Percentiles rank a stretch among this genome's conserved stretches.
These are phyloP conservation scores for Andrena marginata DNA, from an alignment of 2,888 invertebrate genomes.

Conservation along the genomic window DNA sequence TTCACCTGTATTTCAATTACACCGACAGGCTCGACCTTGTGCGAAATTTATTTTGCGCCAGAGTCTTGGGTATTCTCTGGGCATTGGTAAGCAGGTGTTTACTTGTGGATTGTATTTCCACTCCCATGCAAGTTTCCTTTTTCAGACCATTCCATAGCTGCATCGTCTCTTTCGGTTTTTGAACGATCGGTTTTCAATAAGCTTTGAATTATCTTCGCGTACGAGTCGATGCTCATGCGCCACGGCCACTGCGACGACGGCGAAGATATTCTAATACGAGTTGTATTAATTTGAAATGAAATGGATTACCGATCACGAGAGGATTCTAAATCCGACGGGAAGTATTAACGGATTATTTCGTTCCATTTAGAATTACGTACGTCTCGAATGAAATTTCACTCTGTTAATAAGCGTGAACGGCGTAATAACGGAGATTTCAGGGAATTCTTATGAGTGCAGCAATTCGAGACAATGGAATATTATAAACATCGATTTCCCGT, in stretches of 20 bases:
- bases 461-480: constrained; percentile 46
- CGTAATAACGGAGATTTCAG: constrained; percentile 31
- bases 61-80: too few relatives aligned
- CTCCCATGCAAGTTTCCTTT: neutral
- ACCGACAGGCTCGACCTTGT: too few relatives aligned
- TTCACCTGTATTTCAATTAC: neutral
- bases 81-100: neutral
- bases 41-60: too few relatives aligned
- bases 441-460: constrained; percentile 13
- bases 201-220: too few relatives aligned
- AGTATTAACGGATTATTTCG: constrained; percentile 45
- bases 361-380: constrained; percentile 13
- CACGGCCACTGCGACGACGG: too few relatives aligned
- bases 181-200: neutral
- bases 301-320: constrained; percentile 27
- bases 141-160: neutral
- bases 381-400: constrained; percentile 39
- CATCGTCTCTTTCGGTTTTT: neutral
- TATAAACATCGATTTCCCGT: constrained; percentile 47
- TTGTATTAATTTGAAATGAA: constrained; percentile 29
- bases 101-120: neutral
- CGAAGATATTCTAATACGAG: constrained; percentile 1
- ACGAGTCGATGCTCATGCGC: too few relatives aligned
- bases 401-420: constrained; percentile 24
- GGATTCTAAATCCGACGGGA: constrained; percentile 23